These are phyloP conservation scores for Rutilus rutilus DNA, from an alignment of 2,113 vertebrate genomes.

Conservation along the genomic window DNA sequence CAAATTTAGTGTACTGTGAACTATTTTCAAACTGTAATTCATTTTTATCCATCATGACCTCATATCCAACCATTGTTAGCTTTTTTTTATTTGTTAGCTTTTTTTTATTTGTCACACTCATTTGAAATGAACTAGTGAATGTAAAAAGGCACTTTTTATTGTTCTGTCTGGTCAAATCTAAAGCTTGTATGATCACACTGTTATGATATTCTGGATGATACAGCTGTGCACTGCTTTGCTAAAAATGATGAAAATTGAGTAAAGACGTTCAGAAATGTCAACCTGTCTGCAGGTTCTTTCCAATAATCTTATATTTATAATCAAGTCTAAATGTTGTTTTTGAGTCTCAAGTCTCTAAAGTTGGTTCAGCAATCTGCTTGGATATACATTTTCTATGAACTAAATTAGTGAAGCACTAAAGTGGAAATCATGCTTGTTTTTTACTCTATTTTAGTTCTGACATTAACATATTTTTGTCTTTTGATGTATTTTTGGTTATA, in stretches of 20 bases:
- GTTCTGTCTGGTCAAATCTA: not conserved
- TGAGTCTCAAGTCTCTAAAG: not conserved
- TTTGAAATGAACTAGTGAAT: not conserved
- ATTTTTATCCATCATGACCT: not conserved
- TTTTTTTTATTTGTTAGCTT: not conserved
- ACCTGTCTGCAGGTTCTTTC: not conserved
- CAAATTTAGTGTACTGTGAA: too few species aligned
- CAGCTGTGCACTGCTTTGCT: not conserved
- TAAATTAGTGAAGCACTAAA: not conserved
- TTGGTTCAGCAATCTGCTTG: not conserved
- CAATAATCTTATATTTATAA: not conserved
- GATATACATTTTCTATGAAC: not conserved
- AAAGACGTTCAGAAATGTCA: not conserved
- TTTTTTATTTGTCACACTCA: not conserved
- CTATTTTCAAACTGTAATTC: too few species aligned
- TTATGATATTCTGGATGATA: not conserved
- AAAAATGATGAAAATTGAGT: not conserved
- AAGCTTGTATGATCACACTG: not conserved
- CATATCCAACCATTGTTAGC: not conserved
- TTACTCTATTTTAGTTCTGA: too few species aligned
- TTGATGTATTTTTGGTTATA: not conserved
- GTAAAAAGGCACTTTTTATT: not conserved
- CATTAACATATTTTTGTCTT: not conserved
- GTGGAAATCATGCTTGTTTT: not conserved
- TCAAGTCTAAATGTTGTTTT: not conserved